Evolutionary conservation across 2,888 invertebrate species (phyloP).

Genomic region (Drosophila setosimentum): DNA sequence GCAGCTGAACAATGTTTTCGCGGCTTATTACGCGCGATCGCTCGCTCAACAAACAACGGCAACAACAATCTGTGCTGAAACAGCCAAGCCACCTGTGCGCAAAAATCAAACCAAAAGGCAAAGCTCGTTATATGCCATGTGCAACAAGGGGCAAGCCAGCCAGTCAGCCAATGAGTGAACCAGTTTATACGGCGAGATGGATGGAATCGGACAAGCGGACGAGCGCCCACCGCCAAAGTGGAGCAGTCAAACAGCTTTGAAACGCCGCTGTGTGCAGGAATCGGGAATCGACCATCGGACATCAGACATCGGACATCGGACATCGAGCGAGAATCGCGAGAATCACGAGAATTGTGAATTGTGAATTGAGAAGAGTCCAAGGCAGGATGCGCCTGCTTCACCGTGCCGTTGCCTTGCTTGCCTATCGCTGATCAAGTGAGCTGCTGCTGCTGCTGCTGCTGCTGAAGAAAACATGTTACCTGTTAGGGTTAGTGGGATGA

Average conservation of each 20-base stretch:
- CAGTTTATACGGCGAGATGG: constrained; percentile 68
- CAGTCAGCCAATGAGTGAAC: constrained; percentile 55
- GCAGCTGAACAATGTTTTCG: constrained; percentile 81
- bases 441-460: constrained; percentile 4
- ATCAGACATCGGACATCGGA: neutral
- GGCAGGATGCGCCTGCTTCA: constrained; percentile 49
- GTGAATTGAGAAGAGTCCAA: constrained; percentile 5
- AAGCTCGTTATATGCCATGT: constrained; percentile 67
- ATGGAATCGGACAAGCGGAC: constrained; percentile 64
- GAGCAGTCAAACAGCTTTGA: constrained; percentile 81
- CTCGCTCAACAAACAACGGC: constrained; percentile 46
- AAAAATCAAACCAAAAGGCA: constrained; percentile 76
- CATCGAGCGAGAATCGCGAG: constrained; percentile 13
- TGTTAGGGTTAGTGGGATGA: neutral
- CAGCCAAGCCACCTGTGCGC: constrained; percentile 71
- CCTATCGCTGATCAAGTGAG: constrained; percentile 40
- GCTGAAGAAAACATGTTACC: constrained; percentile 40
- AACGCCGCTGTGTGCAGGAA: constrained; percentile 58
- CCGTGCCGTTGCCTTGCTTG: constrained; percentile 13
- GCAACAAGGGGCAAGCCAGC: constrained; percentile 6
- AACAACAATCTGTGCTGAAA: constrained; percentile 14
- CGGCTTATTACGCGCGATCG: constrained; percentile 82
- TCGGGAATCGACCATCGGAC: neutral
- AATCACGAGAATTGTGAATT: constrained; percentile 6
- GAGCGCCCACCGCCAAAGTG: constrained; percentile 70